Evolutionary conservation across 2,888 invertebrate genomes (phyloP), one percentile per base, ranked within the genome.

Genomic region (Lasioglossum vierecki): DNA sequence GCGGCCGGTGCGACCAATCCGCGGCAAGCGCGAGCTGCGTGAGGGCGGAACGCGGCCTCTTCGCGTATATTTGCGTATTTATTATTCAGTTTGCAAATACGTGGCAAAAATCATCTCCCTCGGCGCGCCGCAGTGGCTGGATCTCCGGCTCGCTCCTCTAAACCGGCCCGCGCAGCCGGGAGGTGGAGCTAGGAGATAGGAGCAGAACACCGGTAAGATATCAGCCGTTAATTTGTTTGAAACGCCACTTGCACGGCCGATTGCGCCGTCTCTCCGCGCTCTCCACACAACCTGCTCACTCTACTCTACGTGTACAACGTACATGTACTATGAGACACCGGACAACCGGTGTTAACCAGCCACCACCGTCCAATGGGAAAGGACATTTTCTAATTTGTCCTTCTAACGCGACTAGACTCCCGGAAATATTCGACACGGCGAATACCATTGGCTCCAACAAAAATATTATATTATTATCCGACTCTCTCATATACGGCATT

Each of bases 401-500:
- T 15, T 63, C 26, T 15, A 30, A 30, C 30, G 63, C 30, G 15
- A 30, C 6, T 13, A 15, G 11, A 63, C 63, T 26, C 15, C 26
- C 26, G 60, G 53, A 53, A 53, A 53, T 53, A 53, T 53, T 53
- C 53, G 53, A 53, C 22, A 8, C 2, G 53, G 22, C 22, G 22
- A 22, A 53, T 22, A 22, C 9, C 53, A 6, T 2, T 22, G 22
- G 22, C 6, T 22, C 18, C 4, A 49, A 49, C 49, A 22, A 6
- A 22, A 49, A 22, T 8, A 5, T 49, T 0, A 44, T 13, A 44
- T 11, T 4, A 44, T 44, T 2, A 2, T 41, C 41, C 41, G 41
- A 41, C 41, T 41, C 11, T 87, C 97, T 97, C 96, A 98, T 97
- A 93, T 97, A 98, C 5, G 98, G 98, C 98, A 98, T 98, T 76